Evolutionary conservation across 2,113 vertebrate genomes (phyloP).

Genomic region (Spheniscus mendiculus): DNA sequence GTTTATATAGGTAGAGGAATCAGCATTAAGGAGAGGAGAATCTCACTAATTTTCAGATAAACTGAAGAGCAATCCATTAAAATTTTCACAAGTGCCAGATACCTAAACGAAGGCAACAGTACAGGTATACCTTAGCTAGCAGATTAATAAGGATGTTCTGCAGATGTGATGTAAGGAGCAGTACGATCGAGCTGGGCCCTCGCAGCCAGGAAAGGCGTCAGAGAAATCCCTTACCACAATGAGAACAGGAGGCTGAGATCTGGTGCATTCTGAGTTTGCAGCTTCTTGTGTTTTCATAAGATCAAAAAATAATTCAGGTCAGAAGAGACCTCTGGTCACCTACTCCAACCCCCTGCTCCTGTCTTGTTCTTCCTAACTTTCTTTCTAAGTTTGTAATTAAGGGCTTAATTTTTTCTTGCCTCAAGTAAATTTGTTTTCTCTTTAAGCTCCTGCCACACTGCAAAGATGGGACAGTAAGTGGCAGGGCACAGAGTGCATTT

Average conservation of each 20-base stretch:
- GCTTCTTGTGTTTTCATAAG: background rate
- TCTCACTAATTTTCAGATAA: background rate
- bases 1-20: background rate
- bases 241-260: background rate
- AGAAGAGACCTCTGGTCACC: background rate
- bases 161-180: background rate
- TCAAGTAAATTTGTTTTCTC: background rate
- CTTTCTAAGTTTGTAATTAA: background rate
- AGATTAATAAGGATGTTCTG: background rate
- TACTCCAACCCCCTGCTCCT: background rate
- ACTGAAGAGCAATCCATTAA: background rate
- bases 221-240: background rate
- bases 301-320: background rate
- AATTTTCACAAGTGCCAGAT: background rate
- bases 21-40: background rate
- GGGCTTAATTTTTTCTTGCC: background rate
- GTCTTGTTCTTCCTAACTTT: background rate
- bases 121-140: no score
- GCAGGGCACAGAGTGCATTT: background rate
- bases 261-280: background rate
- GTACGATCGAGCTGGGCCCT: fast-evolving
- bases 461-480: background rate
- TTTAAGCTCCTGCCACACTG: background rate
- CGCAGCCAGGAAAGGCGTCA: background rate
- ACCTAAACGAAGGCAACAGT: background rate